A percentile compares a stretch with the other conserved stretches of the same genome.
Conservation (phyloP, 2,888 invertebrate genomes). For the Platynereis dumerilii region DNA sequence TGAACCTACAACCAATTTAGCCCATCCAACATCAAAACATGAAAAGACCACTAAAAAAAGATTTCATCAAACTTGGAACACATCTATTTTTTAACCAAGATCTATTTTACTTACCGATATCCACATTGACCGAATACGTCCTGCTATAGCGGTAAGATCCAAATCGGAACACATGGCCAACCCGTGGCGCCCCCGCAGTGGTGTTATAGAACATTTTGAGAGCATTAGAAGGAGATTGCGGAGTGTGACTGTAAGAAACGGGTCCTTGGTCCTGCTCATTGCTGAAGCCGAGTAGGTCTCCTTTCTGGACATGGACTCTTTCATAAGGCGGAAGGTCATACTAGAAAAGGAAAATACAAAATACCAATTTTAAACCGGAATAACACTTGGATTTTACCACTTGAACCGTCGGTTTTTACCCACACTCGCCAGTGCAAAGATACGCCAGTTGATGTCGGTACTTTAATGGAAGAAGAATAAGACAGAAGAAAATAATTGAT, state of each 20-base stretch:
- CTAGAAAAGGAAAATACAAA: not conserved
- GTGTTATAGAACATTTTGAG: conserved; percentile 9
- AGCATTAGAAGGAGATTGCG: not conserved
- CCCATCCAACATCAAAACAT: too few species aligned
- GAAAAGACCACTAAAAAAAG: too few species aligned
- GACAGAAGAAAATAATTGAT: too few species aligned
- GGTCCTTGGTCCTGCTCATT: conserved; percentile 22
- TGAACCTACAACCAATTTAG: too few species aligned
- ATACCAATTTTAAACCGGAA: too few species aligned
- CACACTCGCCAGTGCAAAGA: not conserved
- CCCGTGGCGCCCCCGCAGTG: conserved; percentile 16
- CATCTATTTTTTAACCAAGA: too few species aligned
- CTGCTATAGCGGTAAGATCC: conserved; percentile 7
- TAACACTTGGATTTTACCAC: too few species aligned
- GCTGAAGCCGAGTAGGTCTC: conserved; percentile 17
- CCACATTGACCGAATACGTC: conserved; percentile 14
- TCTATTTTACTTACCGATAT: conserved; percentile 14
- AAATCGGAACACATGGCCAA: conserved; percentile 12
- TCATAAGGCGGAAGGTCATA: conserved; percentile 18
- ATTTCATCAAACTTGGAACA: too few species aligned
- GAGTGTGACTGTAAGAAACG: conserved; percentile 13
- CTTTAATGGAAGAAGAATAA: not conserved
- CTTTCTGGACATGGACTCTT: conserved; percentile 13
- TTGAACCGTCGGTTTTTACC: not conserved
- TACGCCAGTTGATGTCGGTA: not conserved